Percentiles rank a stretch among this genome's conserved stretches.
These are phyloP conservation scores for Vollenhovia emeryi DNA, from an alignment of 1,140 invertebrate species.

Conservation along the genomic window DNA sequence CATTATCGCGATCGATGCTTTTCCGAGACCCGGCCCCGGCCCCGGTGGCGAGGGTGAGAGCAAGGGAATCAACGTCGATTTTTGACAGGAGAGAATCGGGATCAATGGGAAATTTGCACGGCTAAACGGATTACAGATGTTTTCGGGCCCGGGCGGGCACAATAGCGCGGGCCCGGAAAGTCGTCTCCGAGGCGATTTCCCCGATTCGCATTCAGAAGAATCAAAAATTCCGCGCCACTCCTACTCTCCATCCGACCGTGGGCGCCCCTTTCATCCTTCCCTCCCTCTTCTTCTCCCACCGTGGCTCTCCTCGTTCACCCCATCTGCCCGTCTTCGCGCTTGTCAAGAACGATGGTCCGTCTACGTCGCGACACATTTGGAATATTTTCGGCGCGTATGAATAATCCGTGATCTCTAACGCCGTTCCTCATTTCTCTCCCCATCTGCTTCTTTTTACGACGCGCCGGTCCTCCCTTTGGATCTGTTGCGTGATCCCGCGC, in stretches of 20 bases:
- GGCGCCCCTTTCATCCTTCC: conserved; percentile 18
- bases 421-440: conserved; percentile 58
- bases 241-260: conserved; percentile 5
- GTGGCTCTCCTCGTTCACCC: not conserved
- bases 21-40: conserved; percentile 16
- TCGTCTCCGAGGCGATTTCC: conserved; percentile 72
- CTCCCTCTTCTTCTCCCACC: not conserved
- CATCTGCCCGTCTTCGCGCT: conserved; percentile 32
- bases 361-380: conserved; percentile 61
- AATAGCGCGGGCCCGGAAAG: conserved; percentile 66
- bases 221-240: conserved; percentile 50
- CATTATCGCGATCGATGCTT: conserved; percentile 57
- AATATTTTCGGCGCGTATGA: conserved; percentile 70
- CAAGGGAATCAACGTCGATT: conserved; percentile 56
- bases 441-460: conserved; percentile 51
- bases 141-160: conserved; percentile 71
- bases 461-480: not conserved
- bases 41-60: conserved; percentile 30
- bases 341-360: conserved; percentile 48
- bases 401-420: conserved; percentile 79
- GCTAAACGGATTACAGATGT: conserved; percentile 86
- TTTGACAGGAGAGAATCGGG: conserved; percentile 64
- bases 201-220: conserved; percentile 65
- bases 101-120: conserved; percentile 84
- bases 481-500: conserved; percentile 1